Evolutionary conservation across 30 jellyfish, hydroid and myxozoan genomes (phyloP).

Genomic region (Rhopilema esculentum): DNA sequence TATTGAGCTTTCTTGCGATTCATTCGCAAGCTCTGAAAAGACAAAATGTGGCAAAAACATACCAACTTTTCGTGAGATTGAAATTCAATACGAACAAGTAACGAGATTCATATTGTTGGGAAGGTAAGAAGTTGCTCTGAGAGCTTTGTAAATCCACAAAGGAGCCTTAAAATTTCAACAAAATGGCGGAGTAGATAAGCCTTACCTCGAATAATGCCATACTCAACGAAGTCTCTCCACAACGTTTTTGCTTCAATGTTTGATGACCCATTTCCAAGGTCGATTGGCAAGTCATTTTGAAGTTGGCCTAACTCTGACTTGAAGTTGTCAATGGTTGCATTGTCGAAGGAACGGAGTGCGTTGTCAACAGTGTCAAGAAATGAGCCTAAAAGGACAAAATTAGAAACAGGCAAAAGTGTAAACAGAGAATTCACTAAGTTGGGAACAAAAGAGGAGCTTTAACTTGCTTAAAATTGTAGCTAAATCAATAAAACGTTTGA

Average conservation of each 20-base stretch:
- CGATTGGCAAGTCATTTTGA: slow-evolving; percentile 18
- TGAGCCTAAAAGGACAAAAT: background rate
- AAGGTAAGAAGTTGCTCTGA: no score
- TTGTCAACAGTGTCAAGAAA: slow-evolving; percentile 19
- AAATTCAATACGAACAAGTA: no score
- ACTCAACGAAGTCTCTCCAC: slow-evolving; percentile 55
- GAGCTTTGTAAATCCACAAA: no score
- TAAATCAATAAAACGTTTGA: no score
- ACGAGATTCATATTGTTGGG: no score
- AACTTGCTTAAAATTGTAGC: no score
- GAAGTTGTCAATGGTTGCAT: slow-evolving; percentile 1
- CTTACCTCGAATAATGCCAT: slow-evolving; percentile 45
- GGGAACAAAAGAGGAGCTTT: no score
- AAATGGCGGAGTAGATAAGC: no score
- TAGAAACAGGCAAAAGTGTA: no score
- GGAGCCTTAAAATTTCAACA: no score
- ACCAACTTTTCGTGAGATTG: background rate
- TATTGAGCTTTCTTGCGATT: background rate
- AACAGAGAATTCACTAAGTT: no score
- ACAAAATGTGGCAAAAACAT: background rate
- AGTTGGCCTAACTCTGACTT: background rate
- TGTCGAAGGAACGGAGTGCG: slow-evolving; percentile 8
- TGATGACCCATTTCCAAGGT: slow-evolving; percentile 59
- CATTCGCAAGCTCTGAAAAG: slow-evolving; percentile 28
- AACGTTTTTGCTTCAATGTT: slow-evolving; percentile 31